Evolutionary conservation across 2,797 vertebrate species (phyloP), one percentile per base, ranked within the genome.

Genomic region (Acipenser transmontanus): DNA sequence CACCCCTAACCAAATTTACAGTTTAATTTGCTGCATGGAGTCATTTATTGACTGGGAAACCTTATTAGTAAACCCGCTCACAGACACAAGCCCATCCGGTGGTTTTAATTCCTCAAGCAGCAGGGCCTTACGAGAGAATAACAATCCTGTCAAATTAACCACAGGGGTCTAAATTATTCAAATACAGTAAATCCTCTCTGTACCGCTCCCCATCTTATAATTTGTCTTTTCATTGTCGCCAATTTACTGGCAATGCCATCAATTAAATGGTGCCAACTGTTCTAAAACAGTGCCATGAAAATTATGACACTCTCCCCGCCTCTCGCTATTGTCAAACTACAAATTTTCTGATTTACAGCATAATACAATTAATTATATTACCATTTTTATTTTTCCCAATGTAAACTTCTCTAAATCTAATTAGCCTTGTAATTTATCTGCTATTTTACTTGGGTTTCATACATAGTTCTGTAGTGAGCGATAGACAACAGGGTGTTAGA

Each of bases 11-110:
- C 77, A 91, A 93, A 92, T 95, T 93, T 93, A 93, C 88, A 85
- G 89, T 94, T 94, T 95, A 92, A 96, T 97, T 95, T 97, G 89
- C 88, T 88, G 89, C 86, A 85, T 85, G 88, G 89, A 91, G 91
- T 93, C 90, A 93, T 94, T 93, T 95, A 94, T 93, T 93, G 93
- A 93, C 91, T 88, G 86, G 87, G 88, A 89, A 88, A 92, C 86
- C 87, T 91, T 87, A 89, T 89, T 88, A 93, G 87, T 77, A 66
- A 89, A 84, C 80, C 80, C 76, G 78, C 84, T 81, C 79, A n/a
- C n/a, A 82, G 82, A 74, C 84, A 80, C 71, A 74, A 84, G 82
- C 81, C 78, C 84, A 85, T 84, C 84, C 66, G 80, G 82, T 87
- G 87, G 82, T 89, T 91, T 90, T 91, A 84, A 88, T 93, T 91